phyloP scores from a whole-genome alignment of 1,140 invertebrate genomes.

The Diorhabda carinulata region DNA sequence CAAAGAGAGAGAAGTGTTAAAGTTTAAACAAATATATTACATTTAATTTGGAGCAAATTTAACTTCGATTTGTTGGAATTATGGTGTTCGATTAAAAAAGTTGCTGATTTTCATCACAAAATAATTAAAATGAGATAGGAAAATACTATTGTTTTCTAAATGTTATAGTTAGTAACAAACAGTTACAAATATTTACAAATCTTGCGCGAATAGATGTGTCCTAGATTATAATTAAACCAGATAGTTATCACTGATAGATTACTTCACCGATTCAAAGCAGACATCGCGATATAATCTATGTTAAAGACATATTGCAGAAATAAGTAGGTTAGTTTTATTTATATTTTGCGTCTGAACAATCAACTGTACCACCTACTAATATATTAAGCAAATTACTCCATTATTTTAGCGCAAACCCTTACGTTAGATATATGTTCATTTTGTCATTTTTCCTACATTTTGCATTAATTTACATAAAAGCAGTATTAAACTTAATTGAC shows the following conservation, averaged over 20 bases:
- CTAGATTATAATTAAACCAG: neutral
- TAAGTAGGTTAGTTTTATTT: conserved; percentile 1
- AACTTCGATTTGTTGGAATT: too few species aligned
- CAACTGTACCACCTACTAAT: neutral
- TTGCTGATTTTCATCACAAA: too few species aligned
- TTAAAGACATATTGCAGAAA: neutral
- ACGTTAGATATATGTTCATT: neutral
- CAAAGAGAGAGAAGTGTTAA: too few species aligned
- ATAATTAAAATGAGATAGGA: too few species aligned
- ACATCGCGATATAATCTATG: neutral
- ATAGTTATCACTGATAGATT: neutral
- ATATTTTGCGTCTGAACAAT: neutral
- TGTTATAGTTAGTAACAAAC: too few species aligned
- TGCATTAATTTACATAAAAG: neutral
- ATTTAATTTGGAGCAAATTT: too few species aligned
- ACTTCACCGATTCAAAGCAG: neutral
- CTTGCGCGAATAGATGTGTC: neutral
- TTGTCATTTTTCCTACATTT: conserved; percentile 1
- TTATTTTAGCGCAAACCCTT: neutral
- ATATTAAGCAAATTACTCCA: neutral
- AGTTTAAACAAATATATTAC: too few species aligned
- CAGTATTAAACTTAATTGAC: too few species aligned
- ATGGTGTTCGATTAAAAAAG: too few species aligned
- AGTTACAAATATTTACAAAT: too few species aligned
- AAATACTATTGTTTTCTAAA: too few species aligned